Percentiles rank a stretch among this genome's conserved stretches.
Evolutionary conservation across 2,888 invertebrate genomes (phyloP).

Genomic region (Conops quadrifasciatus): DNA sequence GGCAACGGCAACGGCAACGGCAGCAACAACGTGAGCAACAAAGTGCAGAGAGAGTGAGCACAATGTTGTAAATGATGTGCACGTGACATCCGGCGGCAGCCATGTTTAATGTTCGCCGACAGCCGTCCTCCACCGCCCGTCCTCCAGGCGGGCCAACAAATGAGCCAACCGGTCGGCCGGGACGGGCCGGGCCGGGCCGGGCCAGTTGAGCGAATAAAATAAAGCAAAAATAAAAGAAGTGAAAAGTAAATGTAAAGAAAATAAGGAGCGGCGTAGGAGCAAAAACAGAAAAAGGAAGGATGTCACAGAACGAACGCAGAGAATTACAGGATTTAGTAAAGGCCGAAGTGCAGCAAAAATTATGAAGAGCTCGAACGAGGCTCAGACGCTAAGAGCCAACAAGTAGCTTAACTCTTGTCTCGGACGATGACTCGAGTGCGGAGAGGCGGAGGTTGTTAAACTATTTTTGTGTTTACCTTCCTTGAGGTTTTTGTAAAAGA

Average conservation of each 20-base stretch:
- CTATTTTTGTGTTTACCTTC: too few species aligned
- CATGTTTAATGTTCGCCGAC: slow-evolving; percentile 25
- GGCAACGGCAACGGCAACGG: not conserved
- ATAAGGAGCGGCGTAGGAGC: not conserved
- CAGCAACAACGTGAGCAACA: not conserved
- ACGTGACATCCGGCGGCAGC: slow-evolving; percentile 39
- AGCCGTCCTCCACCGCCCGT: slow-evolving; percentile 2
- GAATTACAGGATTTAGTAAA: too few species aligned
- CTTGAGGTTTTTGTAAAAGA: too few species aligned
- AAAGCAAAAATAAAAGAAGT: not conserved
- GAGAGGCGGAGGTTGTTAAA: too few species aligned
- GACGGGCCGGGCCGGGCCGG: not conserved
- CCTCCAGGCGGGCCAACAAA: not conserved
- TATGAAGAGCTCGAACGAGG: too few species aligned
- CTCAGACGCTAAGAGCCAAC: too few species aligned
- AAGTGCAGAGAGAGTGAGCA: not conserved
- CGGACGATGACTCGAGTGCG: too few species aligned
- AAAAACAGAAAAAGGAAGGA: not conserved
- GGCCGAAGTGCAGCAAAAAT: too few species aligned
- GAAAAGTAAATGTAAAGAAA: slow-evolving; percentile 14
- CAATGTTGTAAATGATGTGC: slow-evolving; percentile 33
- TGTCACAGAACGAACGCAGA: not conserved
- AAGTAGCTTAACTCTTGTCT: too few species aligned
- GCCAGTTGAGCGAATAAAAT: not conserved
- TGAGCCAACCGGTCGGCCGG: too few species aligned